phyloP scores from a whole-genome alignment of 2,888 invertebrate species.

The Tridacna gigas region DNA sequence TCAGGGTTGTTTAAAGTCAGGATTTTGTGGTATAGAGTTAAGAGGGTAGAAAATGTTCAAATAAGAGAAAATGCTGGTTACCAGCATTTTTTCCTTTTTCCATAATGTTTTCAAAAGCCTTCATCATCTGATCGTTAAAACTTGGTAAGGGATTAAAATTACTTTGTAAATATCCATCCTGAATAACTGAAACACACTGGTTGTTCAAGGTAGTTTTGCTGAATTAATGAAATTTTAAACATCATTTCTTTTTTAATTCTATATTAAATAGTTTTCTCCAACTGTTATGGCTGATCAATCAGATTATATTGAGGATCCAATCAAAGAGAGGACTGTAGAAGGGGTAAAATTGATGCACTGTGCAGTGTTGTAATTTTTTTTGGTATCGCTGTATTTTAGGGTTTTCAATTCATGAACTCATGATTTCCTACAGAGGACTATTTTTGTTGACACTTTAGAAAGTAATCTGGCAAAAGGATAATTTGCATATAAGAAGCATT shows the following conservation, averaged over 20 bases:
- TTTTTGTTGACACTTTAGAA: too few relatives aligned
- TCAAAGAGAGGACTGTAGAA: constrained; percentile 67
- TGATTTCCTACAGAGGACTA: too few relatives aligned
- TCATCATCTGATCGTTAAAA: neutral
- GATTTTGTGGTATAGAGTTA: too few relatives aligned
- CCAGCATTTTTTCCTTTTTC: neutral
- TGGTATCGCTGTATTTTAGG: neutral
- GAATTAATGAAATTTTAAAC: too few relatives aligned
- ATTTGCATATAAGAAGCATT: neutral
- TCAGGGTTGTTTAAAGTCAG: too few relatives aligned
- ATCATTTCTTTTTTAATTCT: neutral
- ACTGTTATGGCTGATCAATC: constrained; percentile 1
- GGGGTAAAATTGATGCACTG: constrained; percentile 60
- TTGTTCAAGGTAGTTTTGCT: too few relatives aligned
- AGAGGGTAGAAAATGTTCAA: too few relatives aligned
- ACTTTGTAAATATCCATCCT: neutral
- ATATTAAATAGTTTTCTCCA: constrained; percentile 28
- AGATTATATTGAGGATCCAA: constrained; percentile 32
- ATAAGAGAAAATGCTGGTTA: too few relatives aligned
- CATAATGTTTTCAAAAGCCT: neutral
- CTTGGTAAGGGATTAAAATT: neutral
- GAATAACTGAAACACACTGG: too few relatives aligned
- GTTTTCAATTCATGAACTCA: too few relatives aligned
- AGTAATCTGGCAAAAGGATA: neutral
- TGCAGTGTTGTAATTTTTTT: neutral